phyloP scores from a whole-genome alignment of 2,113 vertebrate genomes.

The Columba janthina region DNA sequence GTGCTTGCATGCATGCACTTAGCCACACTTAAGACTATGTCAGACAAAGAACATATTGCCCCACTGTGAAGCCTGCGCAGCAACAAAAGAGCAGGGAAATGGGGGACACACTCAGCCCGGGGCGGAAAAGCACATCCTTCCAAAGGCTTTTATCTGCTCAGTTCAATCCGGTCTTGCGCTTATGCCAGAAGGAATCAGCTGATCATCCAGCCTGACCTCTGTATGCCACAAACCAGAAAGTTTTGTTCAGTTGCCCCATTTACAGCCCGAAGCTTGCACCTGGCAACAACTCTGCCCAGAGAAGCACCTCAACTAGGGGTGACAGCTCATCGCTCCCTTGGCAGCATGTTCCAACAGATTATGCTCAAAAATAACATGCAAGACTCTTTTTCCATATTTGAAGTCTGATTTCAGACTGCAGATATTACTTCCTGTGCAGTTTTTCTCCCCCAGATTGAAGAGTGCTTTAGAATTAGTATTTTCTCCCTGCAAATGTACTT shows the following conservation, averaged over 20 bases:
- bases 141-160: conserved; percentile 8
- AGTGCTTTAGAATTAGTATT: conserved; percentile 9
- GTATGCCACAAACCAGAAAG: neutral
- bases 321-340: neutral
- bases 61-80: neutral
- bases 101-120: neutral
- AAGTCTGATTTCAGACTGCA: neutral
- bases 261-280: neutral
- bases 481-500: conserved; percentile 13
- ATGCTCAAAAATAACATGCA: neutral
- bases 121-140: neutral
- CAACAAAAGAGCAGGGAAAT: neutral
- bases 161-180: neutral
- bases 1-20: neutral
- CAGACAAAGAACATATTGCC: neutral
- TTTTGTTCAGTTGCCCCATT: neutral
- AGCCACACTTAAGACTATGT: neutral
- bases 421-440: neutral
- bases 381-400: neutral
- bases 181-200: conserved; percentile 11
- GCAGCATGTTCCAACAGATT: conserved; percentile 3
- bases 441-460: neutral
- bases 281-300: neutral
- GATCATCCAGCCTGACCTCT: neutral
- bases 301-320: neutral